These are phyloP conservation scores for Macroramphosus scolopax DNA, from an alignment of 2,797 vertebrate species.

Conservation along the genomic window DNA sequence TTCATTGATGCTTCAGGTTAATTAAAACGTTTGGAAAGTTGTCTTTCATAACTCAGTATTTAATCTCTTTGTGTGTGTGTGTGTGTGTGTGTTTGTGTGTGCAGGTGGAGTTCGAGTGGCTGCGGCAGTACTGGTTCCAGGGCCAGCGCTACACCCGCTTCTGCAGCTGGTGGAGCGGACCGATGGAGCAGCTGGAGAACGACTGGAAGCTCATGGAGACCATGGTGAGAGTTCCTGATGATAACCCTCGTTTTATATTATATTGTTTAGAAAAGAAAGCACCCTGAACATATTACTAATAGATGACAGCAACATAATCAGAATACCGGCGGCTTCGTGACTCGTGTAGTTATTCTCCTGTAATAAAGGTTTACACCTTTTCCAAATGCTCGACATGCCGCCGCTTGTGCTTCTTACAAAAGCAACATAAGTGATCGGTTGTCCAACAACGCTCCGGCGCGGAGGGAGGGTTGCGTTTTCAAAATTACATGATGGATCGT, in stretches of 20 bases:
- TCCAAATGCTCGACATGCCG: constrained; percentile 29
- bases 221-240: constrained; percentile 92
- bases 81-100: constrained; percentile 20
- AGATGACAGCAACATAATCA: too few species aligned
- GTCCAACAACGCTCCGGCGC: constrained; percentile 30
- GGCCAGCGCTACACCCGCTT: constrained; percentile 87
- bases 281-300: too few species aligned
- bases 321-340: too few species aligned
- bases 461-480: constrained; percentile 39
- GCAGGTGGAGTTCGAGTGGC: constrained; percentile 97
- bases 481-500: constrained; percentile 53
- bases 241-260: too few species aligned
- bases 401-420: constrained; percentile 38
- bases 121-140: constrained; percentile 98
- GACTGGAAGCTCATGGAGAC: constrained; percentile 93
- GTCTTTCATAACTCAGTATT: too few species aligned
- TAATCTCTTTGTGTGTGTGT: constrained; percentile 4
- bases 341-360: not conserved
- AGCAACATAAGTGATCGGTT: constrained; percentile 35
- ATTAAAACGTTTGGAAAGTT: too few species aligned
- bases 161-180: constrained; percentile 91
- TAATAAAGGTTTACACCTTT: constrained; percentile 9
- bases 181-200: constrained; percentile 88
- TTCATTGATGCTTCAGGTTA: too few species aligned
- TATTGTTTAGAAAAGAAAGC: too few species aligned